Evolutionary conservation across 1,140 invertebrate species (phyloP).

Genomic region (Hylaeus anthracinus): DNA sequence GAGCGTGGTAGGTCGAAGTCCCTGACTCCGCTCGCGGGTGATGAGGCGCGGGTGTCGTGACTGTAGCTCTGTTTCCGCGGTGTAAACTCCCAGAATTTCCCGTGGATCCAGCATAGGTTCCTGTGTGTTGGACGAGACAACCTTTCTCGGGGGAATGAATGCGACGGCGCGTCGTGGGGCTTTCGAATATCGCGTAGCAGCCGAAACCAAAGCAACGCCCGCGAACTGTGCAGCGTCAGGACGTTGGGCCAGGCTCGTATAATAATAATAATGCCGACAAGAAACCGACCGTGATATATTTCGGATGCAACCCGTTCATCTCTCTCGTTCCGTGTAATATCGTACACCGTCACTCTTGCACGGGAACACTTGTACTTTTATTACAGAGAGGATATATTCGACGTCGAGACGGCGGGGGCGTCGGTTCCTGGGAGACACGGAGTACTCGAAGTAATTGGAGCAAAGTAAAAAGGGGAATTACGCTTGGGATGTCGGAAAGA

Average conservation of each 20-base stretch:
- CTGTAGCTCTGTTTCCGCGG: conserved; percentile 26
- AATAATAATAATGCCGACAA: conserved; percentile 48
- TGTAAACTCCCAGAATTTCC: conserved; percentile 26
- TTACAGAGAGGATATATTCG: not conserved
- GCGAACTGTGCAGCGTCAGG: conserved; percentile 41
- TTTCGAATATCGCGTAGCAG: conserved; percentile 38
- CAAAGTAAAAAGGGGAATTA: conserved; percentile 8
- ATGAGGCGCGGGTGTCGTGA: conserved; percentile 34
- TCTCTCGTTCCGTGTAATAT: not conserved
- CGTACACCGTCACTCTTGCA: not conserved
- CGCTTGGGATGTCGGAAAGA: not conserved
- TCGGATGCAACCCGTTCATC: conserved; percentile 11
- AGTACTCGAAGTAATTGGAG: conserved; percentile 7
- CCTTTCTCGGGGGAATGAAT: conserved; percentile 19
- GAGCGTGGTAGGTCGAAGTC: conserved; percentile 23
- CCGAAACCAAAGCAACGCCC: conserved; percentile 36
- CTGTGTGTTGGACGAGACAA: conserved; percentile 10
- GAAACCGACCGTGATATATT: conserved; percentile 8
- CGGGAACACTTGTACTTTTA: conserved; percentile 21
- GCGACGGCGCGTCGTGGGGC: not conserved
- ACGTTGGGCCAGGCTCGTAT: not conserved
- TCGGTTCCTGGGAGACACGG: not conserved
- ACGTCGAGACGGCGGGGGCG: not conserved
- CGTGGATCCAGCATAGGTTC: conserved; percentile 5
- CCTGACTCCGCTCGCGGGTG: not conserved